Base-by-base conservation (phyloP, 1,140 invertebrate genomes). In the Temnothorax nylanderi region DNA sequence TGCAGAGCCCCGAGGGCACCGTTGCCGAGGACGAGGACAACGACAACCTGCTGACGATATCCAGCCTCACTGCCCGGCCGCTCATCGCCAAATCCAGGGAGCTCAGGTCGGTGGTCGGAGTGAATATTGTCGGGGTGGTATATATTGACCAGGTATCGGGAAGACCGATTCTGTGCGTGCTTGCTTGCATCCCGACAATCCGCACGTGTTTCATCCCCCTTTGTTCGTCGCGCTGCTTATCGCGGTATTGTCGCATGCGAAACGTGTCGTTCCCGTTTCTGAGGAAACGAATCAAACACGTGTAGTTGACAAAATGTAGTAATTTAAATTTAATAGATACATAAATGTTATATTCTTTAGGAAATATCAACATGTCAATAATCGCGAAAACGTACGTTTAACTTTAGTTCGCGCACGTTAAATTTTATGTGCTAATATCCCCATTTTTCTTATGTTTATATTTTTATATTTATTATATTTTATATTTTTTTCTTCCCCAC, bases 51-150 rank as follows among this genome's bases (percentile, higher is more conserved):
- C 93, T 97, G 92, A 97, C 97, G 11, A 96, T 97, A 62, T 97
- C 97, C 26, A 97, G 97, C 82, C 95, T 97, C 56, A 97, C 97
- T 21, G 97, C 97, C 0, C 94, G 97, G 49, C 97, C 97, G 32
- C 95, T 97, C 86, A 96, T 97, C 78, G 97, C 97, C 26, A 97
- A 97, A 80, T 97, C 97, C 0, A 95, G 96, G 16, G 96, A 96
- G 89, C 92, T 97, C 2, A 88, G 94, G 41, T 92, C 90, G 3
- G 69, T 84, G 69, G 69, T 74, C 64, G 75, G 58, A 89, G 47
- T 41, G 41, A 49, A 47, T 74, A 82, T 58, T 69, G 65, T 21
- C 69, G 10, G 54, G 16, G 26, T 26, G 76, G 32, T 67, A 13
- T 34, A n/a, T 21, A 32, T 26, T 18, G 16, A 47, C 84, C 0